Base-by-base conservation (phyloP, 2,888 invertebrate species). In the Cataglyphis cursor region DNA sequence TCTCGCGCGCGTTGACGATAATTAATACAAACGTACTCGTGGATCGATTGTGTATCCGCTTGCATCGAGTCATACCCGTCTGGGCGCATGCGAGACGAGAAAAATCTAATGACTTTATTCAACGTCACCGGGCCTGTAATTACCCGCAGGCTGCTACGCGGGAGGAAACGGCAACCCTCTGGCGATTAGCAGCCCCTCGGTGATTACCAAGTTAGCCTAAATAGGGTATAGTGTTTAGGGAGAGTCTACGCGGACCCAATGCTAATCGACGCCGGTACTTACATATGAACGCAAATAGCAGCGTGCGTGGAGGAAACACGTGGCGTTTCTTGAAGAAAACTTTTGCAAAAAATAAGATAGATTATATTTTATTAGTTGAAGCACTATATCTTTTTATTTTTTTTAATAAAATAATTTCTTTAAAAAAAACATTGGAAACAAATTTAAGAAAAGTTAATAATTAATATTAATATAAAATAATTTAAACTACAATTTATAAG, bases 31-130 rank as follows among this genome's bases (percentile, higher is more conserved):
- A 81, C 83, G 80, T 82, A 41, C 44, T 57, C 72, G 74, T 51
- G 59, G 35, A 65, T 51, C 35, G 75, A 64, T 35, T 75, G 51
- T 9, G 48, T 62, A 68, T 54, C 66, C 54, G 66, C 72, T 41
- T 62, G 31, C 72, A 24, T 70, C 65, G 24, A n/a, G 10, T 15
- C 59, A 61, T 24, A 48, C 21, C 15, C 28, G 35, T 73, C 64
- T 24, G 57, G 78, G 62, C 54, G 68, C 70, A 73, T 75, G 64
- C 57, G 73, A 76, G 70, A 65, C 12, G 81, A 72, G 90, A 93
- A 92, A 93, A 94, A 93, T 92, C 91, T 93, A 94, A 94, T 93
- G 94, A 94, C 93, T 94, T 94, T 93, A 94, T 94, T 94, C 93
- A 93, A 93, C 91, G 92, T 92, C 91, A 92, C 89, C 89, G 89